Evolutionary conservation across 1,140 invertebrate genomes (phyloP).

Genomic region (Helicorthomorpha holstii): DNA sequence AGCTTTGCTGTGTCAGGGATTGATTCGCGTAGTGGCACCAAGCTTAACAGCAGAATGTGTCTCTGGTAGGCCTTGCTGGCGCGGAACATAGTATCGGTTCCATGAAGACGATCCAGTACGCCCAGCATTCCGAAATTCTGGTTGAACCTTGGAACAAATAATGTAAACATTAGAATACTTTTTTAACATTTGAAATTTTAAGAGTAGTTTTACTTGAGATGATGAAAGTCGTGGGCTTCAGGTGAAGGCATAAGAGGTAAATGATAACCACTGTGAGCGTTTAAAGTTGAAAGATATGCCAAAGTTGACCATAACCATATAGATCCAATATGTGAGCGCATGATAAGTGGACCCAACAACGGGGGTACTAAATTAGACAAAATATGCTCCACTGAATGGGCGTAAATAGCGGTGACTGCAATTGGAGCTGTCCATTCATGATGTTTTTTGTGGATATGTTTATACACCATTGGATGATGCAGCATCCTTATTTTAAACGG

Average conservation of each 20-base stretch:
- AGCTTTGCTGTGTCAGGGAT: too few relatives aligned
- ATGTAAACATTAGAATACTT: not conserved
- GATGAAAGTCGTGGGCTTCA: constrained; percentile 83
- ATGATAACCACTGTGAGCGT: constrained; percentile 76
- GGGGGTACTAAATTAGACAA: constrained; percentile 65
- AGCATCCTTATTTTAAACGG: constrained; percentile 38
- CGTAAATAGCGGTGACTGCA: constrained; percentile 65
- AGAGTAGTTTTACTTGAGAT: constrained; percentile 48
- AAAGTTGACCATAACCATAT: constrained; percentile 67
- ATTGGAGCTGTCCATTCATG: constrained; percentile 74
- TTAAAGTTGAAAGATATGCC: constrained; percentile 60
- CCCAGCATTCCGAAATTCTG: constrained; percentile 74
- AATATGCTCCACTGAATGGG: constrained; percentile 72
- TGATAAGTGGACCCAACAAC: constrained; percentile 56
- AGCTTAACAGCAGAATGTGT: constrained; percentile 62
- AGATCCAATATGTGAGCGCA: constrained; percentile 64
- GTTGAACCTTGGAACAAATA: constrained; percentile 43
- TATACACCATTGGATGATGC: constrained; percentile 57
- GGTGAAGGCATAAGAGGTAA: constrained; percentile 73
- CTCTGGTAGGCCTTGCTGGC: constrained; percentile 50
- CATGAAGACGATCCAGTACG: constrained; percentile 65
- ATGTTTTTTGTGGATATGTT: constrained; percentile 68
- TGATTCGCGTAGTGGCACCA: constrained; percentile 50
- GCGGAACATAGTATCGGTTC: constrained; percentile 61
- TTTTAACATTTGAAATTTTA: not conserved